Evolutionary conservation across 2,888 invertebrate species (phyloP).

Genomic region (Nomada goodeniana): DNA sequence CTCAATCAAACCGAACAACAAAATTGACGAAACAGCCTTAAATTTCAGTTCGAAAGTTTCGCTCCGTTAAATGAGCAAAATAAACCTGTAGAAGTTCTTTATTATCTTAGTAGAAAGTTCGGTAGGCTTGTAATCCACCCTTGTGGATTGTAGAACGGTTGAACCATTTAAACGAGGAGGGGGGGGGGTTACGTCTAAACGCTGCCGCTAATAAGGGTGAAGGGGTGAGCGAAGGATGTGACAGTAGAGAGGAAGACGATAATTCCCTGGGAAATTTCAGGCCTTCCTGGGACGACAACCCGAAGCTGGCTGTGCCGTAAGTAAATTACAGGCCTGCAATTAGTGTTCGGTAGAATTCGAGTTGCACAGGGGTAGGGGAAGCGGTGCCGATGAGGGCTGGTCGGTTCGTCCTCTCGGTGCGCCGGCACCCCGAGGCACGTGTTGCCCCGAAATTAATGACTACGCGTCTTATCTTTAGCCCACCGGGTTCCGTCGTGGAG

Average conservation of each 20-base stretch:
- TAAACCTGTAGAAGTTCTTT: not conserved
- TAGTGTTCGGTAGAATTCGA: slow-evolving; percentile 57
- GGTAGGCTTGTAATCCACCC: too few species aligned
- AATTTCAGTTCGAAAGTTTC: not conserved
- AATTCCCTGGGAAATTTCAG: slow-evolving; percentile 49
- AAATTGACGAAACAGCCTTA: not conserved
- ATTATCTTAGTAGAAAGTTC: not conserved
- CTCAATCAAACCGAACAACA: too few species aligned
- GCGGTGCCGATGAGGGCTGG: slow-evolving; percentile 20
- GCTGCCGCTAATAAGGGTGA: slow-evolving; percentile 3
- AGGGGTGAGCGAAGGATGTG: slow-evolving; percentile 1
- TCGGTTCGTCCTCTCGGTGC: slow-evolving; percentile 29
- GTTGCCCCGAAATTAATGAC: slow-evolving; percentile 70
- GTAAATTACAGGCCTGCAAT: slow-evolving; percentile 61
- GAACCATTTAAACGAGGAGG: too few species aligned
- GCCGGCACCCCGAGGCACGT: slow-evolving; percentile 46
- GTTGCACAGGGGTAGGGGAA: slow-evolving; percentile 30
- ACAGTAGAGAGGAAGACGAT: not conserved
- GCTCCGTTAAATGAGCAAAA: not conserved
- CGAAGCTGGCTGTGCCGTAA: slow-evolving; percentile 7
- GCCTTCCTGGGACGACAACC: slow-evolving; percentile 22
- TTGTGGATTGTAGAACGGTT: too few species aligned
- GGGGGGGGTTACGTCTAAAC: slow-evolving; percentile 32
- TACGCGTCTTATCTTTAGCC: slow-evolving; percentile 69
- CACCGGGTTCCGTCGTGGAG: slow-evolving; percentile 16